Base-by-base conservation (phyloP, 2,113 vertebrate genomes). In the Hemiscyllium ocellatum region DNA sequence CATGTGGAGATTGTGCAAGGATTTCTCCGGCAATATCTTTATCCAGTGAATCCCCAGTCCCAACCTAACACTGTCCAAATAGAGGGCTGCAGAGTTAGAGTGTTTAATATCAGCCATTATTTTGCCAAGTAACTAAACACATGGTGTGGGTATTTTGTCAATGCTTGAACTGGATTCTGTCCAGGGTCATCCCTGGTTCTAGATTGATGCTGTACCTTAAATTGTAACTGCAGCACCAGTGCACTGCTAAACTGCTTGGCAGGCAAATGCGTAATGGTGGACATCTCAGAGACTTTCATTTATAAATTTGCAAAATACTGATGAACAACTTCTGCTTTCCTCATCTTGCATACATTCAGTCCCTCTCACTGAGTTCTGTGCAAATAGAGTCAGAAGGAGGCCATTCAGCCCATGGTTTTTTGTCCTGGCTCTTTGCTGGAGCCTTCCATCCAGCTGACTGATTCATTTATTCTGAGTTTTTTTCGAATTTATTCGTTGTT, bases 401-500 rank as follows among this genome's bases (percentile, higher is more conserved):
- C 86, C 86, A 56, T 56, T 89, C 50, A 47, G 86, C 86, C 50
- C 47, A 52, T 50, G 0, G 2, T 13, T 2, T 26, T 33, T 10
- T 89, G 50, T 56, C 7, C 47, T 89, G 70, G 29, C 0, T 61
- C 22, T 42, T 37, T 80, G 20, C 61, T 95, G 56, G 0, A 37
- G 7, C 87, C 94, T 96, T 87, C 42, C 72, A 96, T 56, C 29
- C n/a, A 65, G 83, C 83, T 96, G 91, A 68, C 8, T 90, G 95
- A 94, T 96, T 95, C 94, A 24, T 26, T 93, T 50, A 4, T 96
- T 97, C 95, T 93, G 85, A 72, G 22, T 72, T 50, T 72, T 50
- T 72, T 19, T 17, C 6, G 15, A 61, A 56, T 26, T 15, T 26
- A 56, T 26, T 15, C 15, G 12, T 61, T 87, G 24, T 24, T 20